Evolutionary conservation across 1,140 invertebrate species (phyloP), one percentile per base, ranked within the genome.

Genomic region (Zaprionus lachaisei): DNA sequence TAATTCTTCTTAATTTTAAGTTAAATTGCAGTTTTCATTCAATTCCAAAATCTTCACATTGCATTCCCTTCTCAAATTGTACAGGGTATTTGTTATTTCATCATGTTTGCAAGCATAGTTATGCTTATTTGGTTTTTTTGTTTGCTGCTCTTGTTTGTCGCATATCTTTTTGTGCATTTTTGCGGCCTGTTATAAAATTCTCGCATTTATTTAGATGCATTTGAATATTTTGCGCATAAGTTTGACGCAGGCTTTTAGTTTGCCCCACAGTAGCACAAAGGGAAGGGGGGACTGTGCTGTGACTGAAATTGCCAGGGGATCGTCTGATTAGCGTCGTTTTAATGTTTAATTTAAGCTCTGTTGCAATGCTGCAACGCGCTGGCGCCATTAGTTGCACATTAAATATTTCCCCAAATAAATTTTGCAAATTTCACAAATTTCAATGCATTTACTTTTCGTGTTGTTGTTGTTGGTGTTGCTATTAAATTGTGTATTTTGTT

Each of bases 281-380:
- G n/a, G 20, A 11, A 31, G 22, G 65, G 51, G 24, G 15, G 66
- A 24, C 24, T 34, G 58, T 41, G 57, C 44, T 57, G n/a, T 64
- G 72, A 87, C 64, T 63, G 57, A 56, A 77, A 87, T 84, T 90
- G 81, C 76, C 84, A 62, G 73, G 84, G 84, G 89, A 65, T 57
- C 71, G 55, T 77, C 81, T 89, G 84, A 89, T 89, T 89, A 89
- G 85, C 84, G 90, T 84, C 85, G 79, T 84, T 89, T 89, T 89
- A 89, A 89, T 89, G 85, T 89, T 89, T 89, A 89, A 89, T 89
- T 89, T 84, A 90, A 89, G 85, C 85, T 90, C 85, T 83, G 70
- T 66, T 72, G 64, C 34, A 66, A 28, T 57, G 64, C 77, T 81
- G 72, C 79, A 56, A 24, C 75, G 63, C 75, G 70, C 69, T 68